Evolutionary conservation across 23 tunicate species (phyloP).

Genomic region (Clavelina lepadiformis): DNA sequence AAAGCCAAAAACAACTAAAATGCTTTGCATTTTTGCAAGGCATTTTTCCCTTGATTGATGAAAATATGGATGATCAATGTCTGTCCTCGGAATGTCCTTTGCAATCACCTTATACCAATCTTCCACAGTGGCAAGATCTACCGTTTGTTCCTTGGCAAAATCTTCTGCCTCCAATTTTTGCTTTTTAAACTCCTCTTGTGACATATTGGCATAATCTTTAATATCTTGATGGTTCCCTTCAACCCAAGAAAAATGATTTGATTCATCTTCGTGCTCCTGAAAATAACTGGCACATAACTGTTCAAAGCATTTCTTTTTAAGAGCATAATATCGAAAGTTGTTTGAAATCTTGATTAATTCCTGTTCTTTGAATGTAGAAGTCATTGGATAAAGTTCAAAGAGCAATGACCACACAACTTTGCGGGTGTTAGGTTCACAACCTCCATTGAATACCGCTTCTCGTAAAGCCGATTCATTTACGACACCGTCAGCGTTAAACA

Average conservation of each 20-base stretch:
- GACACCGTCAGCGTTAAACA: constrained; percentile 46
- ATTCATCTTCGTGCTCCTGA: background rate
- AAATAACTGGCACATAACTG: background rate
- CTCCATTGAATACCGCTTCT: constrained; percentile 43
- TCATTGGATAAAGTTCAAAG: constrained; percentile 48
- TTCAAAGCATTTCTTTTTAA: constrained; percentile 25
- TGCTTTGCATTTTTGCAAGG: constrained; percentile 40
- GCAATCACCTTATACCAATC: constrained; percentile 42
- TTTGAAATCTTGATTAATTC: constrained; percentile 16
- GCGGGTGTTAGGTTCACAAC: constrained; percentile 25
- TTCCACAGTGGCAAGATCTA: constrained; percentile 5
- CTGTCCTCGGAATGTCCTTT: constrained; percentile 69
- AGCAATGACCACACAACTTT: constrained; percentile 41
- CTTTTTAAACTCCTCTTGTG: background rate
- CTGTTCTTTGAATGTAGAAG: constrained; percentile 34
- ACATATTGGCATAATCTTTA: background rate
- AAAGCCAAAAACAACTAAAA: constrained; percentile 51
- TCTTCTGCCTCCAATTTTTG: constrained; percentile 15
- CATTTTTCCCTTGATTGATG: background rate
- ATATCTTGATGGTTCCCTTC: background rate
- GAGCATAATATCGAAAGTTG: constrained; percentile 49
- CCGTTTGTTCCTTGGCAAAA: constrained; percentile 24
- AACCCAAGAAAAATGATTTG: background rate
- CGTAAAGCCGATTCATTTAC: constrained; percentile 33
- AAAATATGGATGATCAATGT: constrained; percentile 49